A percentile compares a stretch with the other conserved stretches of the same genome.
Conservation (phyloP, 1,140 invertebrate genomes). For the Reticulitermes speratus region DNA sequence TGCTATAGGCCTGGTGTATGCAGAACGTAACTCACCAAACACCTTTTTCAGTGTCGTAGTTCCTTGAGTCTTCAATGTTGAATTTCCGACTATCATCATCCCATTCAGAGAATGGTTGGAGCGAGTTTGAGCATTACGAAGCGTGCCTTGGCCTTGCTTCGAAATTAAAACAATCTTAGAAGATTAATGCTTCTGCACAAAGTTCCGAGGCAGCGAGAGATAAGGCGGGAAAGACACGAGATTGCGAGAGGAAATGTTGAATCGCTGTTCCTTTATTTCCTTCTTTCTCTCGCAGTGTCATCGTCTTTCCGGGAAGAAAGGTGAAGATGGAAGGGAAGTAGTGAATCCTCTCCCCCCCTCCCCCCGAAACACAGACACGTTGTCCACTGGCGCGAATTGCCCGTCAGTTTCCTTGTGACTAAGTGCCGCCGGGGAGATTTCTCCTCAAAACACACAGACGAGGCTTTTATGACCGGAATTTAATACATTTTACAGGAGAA, state of each 20-base stretch:
- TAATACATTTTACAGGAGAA: slow-evolving; percentile 9
- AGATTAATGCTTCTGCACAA: background rate
- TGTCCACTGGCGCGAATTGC: slow-evolving; percentile 3
- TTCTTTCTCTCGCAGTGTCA: background rate
- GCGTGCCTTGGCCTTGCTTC: background rate
- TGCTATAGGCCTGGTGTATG: no score
- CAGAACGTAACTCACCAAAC: no score
- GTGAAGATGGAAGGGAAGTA: background rate
- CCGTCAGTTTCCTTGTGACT: slow-evolving; percentile 6
- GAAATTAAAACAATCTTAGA: background rate
- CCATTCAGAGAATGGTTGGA: background rate
- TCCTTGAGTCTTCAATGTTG: no score
- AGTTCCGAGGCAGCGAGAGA: background rate
- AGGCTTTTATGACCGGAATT: background rate
- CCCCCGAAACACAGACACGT: background rate
- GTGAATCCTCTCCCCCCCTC: no score
- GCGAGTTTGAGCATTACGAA: background rate
- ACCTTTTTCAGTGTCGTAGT: no score
- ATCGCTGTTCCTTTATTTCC: background rate
- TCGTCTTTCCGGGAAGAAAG: background rate
- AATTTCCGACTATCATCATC: background rate
- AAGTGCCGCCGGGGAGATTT: slow-evolving; percentile 3
- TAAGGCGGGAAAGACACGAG: background rate
- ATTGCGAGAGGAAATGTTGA: background rate
- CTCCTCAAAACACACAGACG: slow-evolving; percentile 9